These are phyloP conservation scores for Drosophila sulfurigaster DNA, from an alignment of 1,140 invertebrate species.

Conservation along the genomic window DNA sequence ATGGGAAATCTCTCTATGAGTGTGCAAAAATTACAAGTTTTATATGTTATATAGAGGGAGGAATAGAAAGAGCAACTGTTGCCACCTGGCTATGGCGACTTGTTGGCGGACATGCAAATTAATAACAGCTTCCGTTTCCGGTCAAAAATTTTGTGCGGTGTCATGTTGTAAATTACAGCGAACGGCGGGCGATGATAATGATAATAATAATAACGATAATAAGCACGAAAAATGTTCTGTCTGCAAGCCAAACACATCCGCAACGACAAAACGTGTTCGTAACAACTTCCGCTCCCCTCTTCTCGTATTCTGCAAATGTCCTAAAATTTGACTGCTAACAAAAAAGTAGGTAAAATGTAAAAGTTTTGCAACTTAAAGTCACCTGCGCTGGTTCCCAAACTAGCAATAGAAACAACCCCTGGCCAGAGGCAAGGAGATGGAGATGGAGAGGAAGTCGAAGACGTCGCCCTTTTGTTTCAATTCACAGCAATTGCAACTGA, in stretches of 20 bases:
- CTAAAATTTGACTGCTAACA: constrained; percentile 35
- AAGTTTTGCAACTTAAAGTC: constrained; percentile 74
- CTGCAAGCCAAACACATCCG: constrained; percentile 45
- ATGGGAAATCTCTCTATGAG: constrained; percentile 1
- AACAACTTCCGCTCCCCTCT: constrained; percentile 65
- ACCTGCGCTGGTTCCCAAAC: constrained; percentile 79
- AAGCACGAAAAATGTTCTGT: constrained; percentile 45
- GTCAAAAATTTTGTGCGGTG: constrained; percentile 57
- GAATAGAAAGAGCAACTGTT: background rate
- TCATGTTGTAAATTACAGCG: constrained; percentile 31
- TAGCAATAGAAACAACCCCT: constrained; percentile 12
- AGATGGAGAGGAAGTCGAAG: background rate
- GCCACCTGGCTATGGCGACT: constrained; percentile 45
- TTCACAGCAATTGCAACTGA: constrained; percentile 65
- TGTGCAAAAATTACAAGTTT: constrained; percentile 22
- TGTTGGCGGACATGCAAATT: constrained; percentile 71
- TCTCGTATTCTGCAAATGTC: constrained; percentile 18
- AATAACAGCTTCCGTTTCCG: constrained; percentile 80
- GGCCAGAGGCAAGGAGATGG: background rate
- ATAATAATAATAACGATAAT: constrained; percentile 42
- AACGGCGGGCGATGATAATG: background rate
- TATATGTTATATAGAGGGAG: background rate
- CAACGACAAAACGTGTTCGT: constrained; percentile 74
- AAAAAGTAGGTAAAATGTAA: constrained; percentile 71
- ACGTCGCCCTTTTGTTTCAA: constrained; percentile 69